phyloP scores from a whole-genome alignment of 2,113 vertebrate genomes.

The Myotis davidii region DNA sequence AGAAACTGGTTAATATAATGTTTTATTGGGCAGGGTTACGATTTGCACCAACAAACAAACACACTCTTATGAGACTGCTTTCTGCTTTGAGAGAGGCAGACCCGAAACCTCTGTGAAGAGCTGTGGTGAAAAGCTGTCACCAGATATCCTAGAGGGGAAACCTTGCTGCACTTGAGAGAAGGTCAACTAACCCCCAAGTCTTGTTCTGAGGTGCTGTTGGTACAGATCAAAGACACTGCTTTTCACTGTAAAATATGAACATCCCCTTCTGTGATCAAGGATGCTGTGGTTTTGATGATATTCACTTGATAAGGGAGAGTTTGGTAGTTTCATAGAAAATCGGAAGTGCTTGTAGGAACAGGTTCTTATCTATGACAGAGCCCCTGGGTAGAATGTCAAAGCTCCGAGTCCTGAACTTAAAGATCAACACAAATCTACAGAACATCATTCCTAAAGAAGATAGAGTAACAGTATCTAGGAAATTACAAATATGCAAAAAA shows the following conservation, averaged over 20 bases:
- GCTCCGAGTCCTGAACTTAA: conserved; percentile 28
- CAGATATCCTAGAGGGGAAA: not conserved
- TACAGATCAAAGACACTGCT: conserved; percentile 68
- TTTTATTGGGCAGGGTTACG: not conserved
- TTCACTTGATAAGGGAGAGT: conserved; percentile 73
- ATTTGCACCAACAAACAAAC: not conserved
- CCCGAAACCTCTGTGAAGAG: not conserved
- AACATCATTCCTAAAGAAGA: conserved; percentile 16
- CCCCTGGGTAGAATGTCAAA: conserved; percentile 40
- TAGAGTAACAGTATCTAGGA: not conserved
- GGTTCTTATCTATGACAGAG: conserved; percentile 56
- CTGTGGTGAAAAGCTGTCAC: not conserved
- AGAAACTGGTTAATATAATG: conserved; percentile 13
- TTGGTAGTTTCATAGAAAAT: conserved; percentile 79
- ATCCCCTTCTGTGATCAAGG: conserved; percentile 68
- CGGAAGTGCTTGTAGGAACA: conserved; percentile 76
- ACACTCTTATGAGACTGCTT: not conserved
- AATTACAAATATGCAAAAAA: not conserved
- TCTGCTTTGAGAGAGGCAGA: not conserved
- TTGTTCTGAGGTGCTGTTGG: conserved; percentile 11
- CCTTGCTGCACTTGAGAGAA: conserved; percentile 37
- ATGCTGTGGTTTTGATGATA: conserved; percentile 79
- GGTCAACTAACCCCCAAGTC: conserved; percentile 32
- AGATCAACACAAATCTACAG: not conserved
- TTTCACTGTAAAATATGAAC: conserved; percentile 62